phyloP scores from a whole-genome alignment of 1,140 invertebrate genomes.

The Zaprionus davidi region DNA sequence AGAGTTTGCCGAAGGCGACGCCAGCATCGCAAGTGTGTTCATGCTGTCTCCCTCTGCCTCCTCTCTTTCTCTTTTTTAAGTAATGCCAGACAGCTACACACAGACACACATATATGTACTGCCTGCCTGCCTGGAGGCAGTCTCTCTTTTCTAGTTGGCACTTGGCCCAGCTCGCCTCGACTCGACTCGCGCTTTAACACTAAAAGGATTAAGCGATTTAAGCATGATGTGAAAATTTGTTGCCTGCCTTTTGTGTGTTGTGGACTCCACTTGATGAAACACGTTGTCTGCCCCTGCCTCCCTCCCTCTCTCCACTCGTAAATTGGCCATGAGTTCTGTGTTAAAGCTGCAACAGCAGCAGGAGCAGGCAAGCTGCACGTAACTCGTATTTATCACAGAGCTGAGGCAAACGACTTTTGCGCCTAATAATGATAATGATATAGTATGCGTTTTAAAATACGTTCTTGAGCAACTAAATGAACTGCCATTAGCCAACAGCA shows the following conservation, averaged over 20 bases:
- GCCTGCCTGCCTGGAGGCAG: neutral
- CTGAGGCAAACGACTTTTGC: conserved; percentile 40
- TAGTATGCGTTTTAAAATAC: conserved; percentile 48
- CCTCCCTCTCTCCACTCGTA: conserved; percentile 20
- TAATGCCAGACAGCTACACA: conserved; percentile 47
- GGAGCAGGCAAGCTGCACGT: conserved; percentile 46
- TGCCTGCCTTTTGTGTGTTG: conserved; percentile 51
- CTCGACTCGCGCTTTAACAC: conserved; percentile 67
- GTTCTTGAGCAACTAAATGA: conserved; percentile 61
- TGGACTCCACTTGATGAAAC: conserved; percentile 27
- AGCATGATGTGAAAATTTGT: conserved; percentile 79
- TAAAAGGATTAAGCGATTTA: conserved; percentile 82
- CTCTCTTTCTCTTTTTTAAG: conserved; percentile 63
- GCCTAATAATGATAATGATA: conserved; percentile 14
- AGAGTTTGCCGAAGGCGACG: conserved; percentile 47
- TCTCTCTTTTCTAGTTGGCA: conserved; percentile 44
- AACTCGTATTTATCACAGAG: conserved; percentile 68
- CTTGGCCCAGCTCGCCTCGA: conserved; percentile 66
- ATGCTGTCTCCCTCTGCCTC: conserved; percentile 5
- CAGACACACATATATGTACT: conserved; percentile 12
- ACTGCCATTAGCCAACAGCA: conserved; percentile 23
- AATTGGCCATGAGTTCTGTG: neutral
- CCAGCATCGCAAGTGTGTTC: conserved; percentile 29
- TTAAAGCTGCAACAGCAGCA: conserved; percentile 1
- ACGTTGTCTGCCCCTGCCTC: conserved; percentile 33